phyloP scores from a whole-genome alignment of 2,113 vertebrate species.

The Phycodurus eques region DNA sequence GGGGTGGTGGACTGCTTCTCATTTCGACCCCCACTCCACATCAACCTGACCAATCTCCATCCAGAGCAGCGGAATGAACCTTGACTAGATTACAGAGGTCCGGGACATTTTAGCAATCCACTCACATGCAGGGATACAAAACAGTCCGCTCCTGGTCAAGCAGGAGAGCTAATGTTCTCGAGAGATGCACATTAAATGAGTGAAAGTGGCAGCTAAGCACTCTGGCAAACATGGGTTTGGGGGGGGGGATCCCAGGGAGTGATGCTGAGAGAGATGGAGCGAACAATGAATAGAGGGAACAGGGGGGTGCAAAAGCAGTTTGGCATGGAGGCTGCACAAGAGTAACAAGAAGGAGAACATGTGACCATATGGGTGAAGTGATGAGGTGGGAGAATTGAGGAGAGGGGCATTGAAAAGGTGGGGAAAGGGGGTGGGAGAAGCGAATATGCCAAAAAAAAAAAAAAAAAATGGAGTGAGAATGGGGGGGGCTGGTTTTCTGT shows the following conservation, averaged over 20 bases:
- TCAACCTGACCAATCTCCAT: constrained; percentile 45
- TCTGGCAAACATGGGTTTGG: constrained; percentile 45
- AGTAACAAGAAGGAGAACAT: constrained; percentile 11
- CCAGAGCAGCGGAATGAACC: constrained; percentile 41
- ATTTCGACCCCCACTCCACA: constrained; percentile 32
- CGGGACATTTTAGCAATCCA: constrained; percentile 36
- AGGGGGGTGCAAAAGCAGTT: constrained; percentile 43
- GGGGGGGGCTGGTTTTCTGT: constrained; percentile 69
- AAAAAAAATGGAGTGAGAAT: constrained; percentile 40
- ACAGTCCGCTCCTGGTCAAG: constrained; percentile 40
- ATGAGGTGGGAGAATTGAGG: constrained; percentile 18
- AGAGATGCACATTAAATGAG: constrained; percentile 49
- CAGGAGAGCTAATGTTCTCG: constrained; percentile 32
- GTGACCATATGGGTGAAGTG: constrained; percentile 23
- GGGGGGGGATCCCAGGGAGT: constrained; percentile 53
- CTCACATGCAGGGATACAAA: constrained; percentile 53
- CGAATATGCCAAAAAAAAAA: constrained; percentile 10
- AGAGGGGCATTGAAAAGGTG: constrained; percentile 27
- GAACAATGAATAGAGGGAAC: constrained; percentile 57
- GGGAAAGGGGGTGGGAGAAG: constrained; percentile 50
- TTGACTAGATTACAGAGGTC: constrained; percentile 47
- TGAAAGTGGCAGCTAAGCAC: constrained; percentile 24
- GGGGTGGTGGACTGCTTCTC: constrained; percentile 24
- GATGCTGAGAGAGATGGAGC: constrained; percentile 59
- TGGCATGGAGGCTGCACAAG: constrained; percentile 50